Evolutionary conservation across 2,113 vertebrate genomes (phyloP), one percentile per base, ranked within the genome.

Genomic region (Leucopsar rothschildi): DNA sequence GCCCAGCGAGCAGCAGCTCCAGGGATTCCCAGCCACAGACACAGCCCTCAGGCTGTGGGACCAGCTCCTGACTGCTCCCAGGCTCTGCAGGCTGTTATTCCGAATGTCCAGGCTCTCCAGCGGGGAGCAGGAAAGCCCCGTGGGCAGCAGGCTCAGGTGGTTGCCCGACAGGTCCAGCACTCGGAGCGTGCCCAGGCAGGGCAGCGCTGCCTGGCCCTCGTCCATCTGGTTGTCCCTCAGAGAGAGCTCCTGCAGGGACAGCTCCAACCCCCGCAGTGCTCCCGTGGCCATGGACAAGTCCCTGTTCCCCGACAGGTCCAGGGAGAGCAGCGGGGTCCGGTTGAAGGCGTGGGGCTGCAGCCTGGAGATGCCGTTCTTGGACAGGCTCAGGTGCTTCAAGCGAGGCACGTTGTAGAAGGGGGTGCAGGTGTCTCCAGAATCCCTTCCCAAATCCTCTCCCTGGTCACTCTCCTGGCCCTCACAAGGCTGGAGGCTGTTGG

Each of bases 261-360:
- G 72, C 84, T 96, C 86, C 92, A 98, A 24, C 4, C 96, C 98
- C 4, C 57, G 39, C 47, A 99, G 93, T 1, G 97, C 97, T 14
- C 85, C 90, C 15, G 6, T 45, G 3, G 90, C 44, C 83, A 98
- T 27, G 4, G 81, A 72, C 86, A 99, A 65, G n/a, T 78, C 88
- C 31, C 44, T 14, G 88, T 99, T 99, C 50, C 93, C 90, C 0
- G 98, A 98, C 19, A 99, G 97, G 89, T 99, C 97, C 12, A 99
- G 91, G 42, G 97, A 98, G 69, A 95, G 27, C 90, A 98, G 92
- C 6, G 94, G 66, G 18, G 93, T 98, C n/a, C 50, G 75, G 63
- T 35, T 56, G 95, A 99, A 98, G 31, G 96, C 37, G 8, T 91
- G 65, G 27, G 97, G 95, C 2, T 79, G 59, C 75, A 99, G 97